These are phyloP conservation scores for Chaetodon trifascialis DNA, from an alignment of 2,113 vertebrate species.

Conservation along the genomic window DNA sequence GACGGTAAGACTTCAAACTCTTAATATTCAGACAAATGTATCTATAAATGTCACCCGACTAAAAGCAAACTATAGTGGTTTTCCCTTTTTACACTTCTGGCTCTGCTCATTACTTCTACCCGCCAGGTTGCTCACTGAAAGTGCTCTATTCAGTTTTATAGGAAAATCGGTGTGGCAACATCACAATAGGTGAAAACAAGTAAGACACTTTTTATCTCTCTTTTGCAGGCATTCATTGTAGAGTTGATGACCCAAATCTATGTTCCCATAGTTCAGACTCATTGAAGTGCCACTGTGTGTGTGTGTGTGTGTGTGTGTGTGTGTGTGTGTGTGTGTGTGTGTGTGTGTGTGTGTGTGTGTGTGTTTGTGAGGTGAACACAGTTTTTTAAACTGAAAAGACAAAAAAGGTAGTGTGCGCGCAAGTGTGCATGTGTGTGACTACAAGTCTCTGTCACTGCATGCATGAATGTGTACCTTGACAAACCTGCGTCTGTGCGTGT, in stretches of 20 bases:
- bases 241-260: constrained; percentile 57
- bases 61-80: constrained; percentile 6
- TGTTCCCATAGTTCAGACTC: constrained; percentile 16
- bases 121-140: constrained; percentile 21
- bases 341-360: constrained; percentile 20
- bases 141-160: constrained; percentile 11
- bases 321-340: constrained; percentile 22
- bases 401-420: constrained; percentile 11
- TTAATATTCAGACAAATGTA: constrained; percentile 38
- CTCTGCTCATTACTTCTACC: constrained; percentile 24
- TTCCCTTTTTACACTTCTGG: neutral
- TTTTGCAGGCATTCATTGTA: constrained; percentile 44
- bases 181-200: constrained; percentile 52
- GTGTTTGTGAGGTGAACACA: constrained; percentile 3
- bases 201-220: constrained; percentile 45
- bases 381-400: constrained; percentile 1
- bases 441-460: constrained; percentile 17
- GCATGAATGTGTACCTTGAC: constrained; percentile 11
- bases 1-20: constrained; percentile 7
- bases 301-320: constrained; percentile 22
- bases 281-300: constrained; percentile 17
- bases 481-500: neutral
- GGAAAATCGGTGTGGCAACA: constrained; percentile 40
- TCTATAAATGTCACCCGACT: constrained; percentile 23
- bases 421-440: neutral